Base-by-base conservation (phyloP, 92 coral and sea anemone genomes). In the Anthopleura xanthogrammica region DNA sequence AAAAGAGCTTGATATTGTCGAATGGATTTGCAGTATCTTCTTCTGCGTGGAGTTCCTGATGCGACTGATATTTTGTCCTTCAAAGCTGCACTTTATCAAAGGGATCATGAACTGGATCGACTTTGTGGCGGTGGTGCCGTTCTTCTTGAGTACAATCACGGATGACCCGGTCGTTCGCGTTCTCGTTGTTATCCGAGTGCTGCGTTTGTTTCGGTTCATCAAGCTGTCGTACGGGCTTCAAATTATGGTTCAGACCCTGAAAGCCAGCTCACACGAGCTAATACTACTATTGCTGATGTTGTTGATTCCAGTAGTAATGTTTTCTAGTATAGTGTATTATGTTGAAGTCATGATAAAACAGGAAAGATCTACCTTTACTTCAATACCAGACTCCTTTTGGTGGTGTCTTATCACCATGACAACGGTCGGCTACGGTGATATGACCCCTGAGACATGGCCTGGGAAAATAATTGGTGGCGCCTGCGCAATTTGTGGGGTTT, bases 351-450 rank as follows among this genome's bases (percentile, higher is more conserved):
- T 90, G 52, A 87, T 92, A 80, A 58, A 82, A 16, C 78, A 86
- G 73, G 84, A 76, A 5, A 64, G 85, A 39, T 81, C 93, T 7
- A 66, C 60, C 2, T 96, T 94, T 75, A 83, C 84, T 68, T 94
- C 93, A 12, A 90, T 94, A 43, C 98, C 99, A 39, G 94, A 89
- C 68, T 94, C 99, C 77, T 91, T 94, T 72, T 96, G 99, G 99
- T 96, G 99, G 99, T 95, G 99, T 65, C 93, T 96, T 13, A 90
- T 96, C 79, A 96, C 99, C 86, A 92, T 96, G 94, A 96, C 98
- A 83, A 96, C 99, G 22, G 98, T 96, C 24, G 98, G 99, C 7
- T 96, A 96, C 70, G 99, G 99, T 16, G 99, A 96, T 80, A 92
- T 96, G 52, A 88, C 96, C 52, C 98, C 99, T 0, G 81, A 77